Evolutionary conservation across 2,113 vertebrate genomes (phyloP), one percentile per base, ranked within the genome.

Genomic region (Siniperca chuatsi): DNA sequence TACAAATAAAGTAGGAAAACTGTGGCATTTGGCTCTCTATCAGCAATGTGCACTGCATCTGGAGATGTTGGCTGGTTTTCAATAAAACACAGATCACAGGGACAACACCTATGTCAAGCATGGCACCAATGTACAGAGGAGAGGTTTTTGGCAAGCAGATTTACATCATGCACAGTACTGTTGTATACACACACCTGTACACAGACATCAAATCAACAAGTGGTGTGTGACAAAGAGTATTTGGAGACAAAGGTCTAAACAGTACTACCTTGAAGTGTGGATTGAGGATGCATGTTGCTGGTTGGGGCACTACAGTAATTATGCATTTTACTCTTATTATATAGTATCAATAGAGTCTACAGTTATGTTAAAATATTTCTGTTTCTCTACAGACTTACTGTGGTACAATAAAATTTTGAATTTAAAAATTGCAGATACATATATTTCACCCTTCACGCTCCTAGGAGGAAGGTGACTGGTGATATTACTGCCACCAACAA

Each of bases 121-220:
- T 88, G 90, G 90, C 83, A 88, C 76, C 69, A 79, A 82, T 82
- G 64, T 81, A 88, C 83, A 88, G 78, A 89, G 42, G 80, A 86
- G 75, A 85, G 48, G 77, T 66, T 72, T 88, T 90, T 79, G 86
- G 81, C 90, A 89, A 94, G 90, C 89, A 86, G 78, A 87, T 87
- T 89, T 88, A 92, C 87, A 91, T 86, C 87, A 82, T 89, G 87
- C 89, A 93, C 91, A 91, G 82, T 66, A 89, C 64, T 33, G 23
- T 68, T 83, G 85, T 74, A 76, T 48, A 87, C 77, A 88, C 75
- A 90, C 88, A 86, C 72, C 66, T 33, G 40, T 68, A 91, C 84
- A 85, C 66, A 83, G 71, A 92, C 84, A 79, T 86, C 60, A 73
- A 87, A 84, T 64, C 78, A 90, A 85, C 87, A 87, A 54, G 79